Percentiles rank a stretch among this genome's conserved stretches.
These are phyloP conservation scores for Polyommatus iphigenia DNA, from an alignment of 2,888 invertebrate genomes.

Conservation along the genomic window DNA sequence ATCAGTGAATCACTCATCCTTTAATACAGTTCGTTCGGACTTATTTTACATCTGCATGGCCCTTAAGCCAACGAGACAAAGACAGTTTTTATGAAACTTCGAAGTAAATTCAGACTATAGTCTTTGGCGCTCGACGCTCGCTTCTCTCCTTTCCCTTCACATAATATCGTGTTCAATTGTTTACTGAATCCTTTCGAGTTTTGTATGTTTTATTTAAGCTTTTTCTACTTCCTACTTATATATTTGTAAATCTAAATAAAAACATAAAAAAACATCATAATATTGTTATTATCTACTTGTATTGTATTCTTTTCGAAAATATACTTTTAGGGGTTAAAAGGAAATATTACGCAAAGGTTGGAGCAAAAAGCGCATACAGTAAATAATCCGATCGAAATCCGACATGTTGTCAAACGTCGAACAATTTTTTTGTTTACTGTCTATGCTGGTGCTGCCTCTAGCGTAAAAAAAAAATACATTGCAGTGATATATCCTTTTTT, in stretches of 20 bases:
- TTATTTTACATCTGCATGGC: not conserved
- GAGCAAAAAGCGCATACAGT: too few species aligned
- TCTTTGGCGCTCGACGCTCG: constrained; percentile 57
- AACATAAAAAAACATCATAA: too few species aligned
- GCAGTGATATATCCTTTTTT: too few species aligned
- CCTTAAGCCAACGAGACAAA: not conserved
- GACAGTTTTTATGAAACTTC: not conserved
- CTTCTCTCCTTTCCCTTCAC: constrained; percentile 57
- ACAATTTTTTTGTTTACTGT: too few species aligned
- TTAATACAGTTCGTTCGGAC: constrained; percentile 43
- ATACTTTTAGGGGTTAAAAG: too few species aligned
- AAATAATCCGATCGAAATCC: too few species aligned
- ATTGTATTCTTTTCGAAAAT: not conserved
- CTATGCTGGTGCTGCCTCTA: too few species aligned
- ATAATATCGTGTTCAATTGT: constrained; percentile 72
- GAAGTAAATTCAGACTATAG: constrained; percentile 40
- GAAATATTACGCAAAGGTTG: too few species aligned
- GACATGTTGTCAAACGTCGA: too few species aligned
- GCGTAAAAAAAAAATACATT: too few species aligned
- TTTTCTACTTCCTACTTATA: not conserved
- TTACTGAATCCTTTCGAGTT: constrained; percentile 66
- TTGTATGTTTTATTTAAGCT: not conserved
- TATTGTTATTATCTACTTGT: too few species aligned
- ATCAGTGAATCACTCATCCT: constrained; percentile 66
- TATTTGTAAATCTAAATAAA: too few species aligned